Conservation (phyloP, 2,797 vertebrate species). For the Natrix natrix region DNA sequence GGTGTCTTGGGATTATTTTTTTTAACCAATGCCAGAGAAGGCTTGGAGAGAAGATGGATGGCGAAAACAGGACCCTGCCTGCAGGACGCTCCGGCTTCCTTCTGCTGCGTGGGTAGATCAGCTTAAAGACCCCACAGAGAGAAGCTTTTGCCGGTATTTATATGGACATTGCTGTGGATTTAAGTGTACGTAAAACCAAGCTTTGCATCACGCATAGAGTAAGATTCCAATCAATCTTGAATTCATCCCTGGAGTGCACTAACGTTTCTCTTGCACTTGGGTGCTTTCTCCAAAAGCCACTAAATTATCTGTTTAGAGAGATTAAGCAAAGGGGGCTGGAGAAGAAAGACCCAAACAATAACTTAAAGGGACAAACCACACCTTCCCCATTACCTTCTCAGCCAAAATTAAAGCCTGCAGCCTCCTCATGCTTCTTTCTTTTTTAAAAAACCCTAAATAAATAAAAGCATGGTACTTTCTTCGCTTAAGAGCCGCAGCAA, state of each 20-base stretch:
- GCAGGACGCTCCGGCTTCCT: not conserved
- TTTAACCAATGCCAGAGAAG: not conserved
- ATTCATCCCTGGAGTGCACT: slow-evolving; percentile 62
- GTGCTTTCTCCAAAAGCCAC: slow-evolving; percentile 59
- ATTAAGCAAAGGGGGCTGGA: slow-evolving; percentile 56
- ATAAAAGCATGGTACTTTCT: not conserved
- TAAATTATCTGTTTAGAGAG: slow-evolving; percentile 65
- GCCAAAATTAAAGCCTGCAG: slow-evolving; percentile 58
- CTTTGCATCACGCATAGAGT: slow-evolving; percentile 9
- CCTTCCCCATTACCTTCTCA: slow-evolving; percentile 21
- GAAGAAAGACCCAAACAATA: slow-evolving; percentile 49
- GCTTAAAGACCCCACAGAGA: slow-evolving; percentile 18
- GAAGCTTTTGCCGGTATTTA: not conserved
- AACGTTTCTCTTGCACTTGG: slow-evolving; percentile 61
- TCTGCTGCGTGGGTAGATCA: not conserved
- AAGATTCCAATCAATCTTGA: slow-evolving; percentile 59
- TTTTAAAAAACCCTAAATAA: not conserved
- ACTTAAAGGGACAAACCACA: slow-evolving; percentile 62
- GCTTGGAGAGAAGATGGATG: not conserved
- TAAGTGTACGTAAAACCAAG: slow-evolving; percentile 39
- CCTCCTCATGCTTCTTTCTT: slow-evolving; percentile 29
- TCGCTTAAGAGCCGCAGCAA: slow-evolving; percentile 39
- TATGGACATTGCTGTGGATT: slow-evolving; percentile 39
- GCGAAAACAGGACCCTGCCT: not conserved
- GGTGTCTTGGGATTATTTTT: not conserved